Conservation (phyloP, 2,888 invertebrate species). For the Glaucopsyche alexis region DNA sequence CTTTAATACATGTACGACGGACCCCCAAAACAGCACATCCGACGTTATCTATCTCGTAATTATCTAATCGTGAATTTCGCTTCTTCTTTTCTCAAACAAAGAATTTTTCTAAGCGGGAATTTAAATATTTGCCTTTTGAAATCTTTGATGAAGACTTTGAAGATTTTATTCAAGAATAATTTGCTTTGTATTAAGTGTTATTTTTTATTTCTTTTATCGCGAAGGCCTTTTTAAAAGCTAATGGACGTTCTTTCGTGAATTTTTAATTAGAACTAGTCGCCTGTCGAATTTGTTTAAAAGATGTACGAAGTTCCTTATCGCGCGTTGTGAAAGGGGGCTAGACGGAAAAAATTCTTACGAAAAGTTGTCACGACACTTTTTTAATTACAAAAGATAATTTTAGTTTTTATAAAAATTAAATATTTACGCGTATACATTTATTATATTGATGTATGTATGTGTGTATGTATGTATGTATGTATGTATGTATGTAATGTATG, state of each 20-base stretch:
- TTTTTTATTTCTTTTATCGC: background rate
- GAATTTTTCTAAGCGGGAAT: constrained; percentile 6
- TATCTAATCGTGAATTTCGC: background rate
- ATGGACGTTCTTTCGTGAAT: background rate
- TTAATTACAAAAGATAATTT: too few relatives aligned
- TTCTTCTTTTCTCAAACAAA: background rate
- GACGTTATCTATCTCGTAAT: background rate
- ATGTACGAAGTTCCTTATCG: too few relatives aligned
- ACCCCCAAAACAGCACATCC: too few relatives aligned
- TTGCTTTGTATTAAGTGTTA: constrained; percentile 1
- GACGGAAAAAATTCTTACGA: too few relatives aligned
- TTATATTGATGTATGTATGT: too few relatives aligned
- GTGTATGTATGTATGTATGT: too few relatives aligned
- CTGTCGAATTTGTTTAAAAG: background rate
- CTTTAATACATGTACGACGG: too few relatives aligned
- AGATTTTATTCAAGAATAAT: background rate
- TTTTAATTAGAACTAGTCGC: background rate
- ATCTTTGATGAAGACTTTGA: constrained; percentile 5
- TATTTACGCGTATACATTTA: too few relatives aligned
- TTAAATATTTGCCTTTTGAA: background rate
- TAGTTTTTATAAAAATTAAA: too few relatives aligned
- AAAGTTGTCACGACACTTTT: too few relatives aligned
- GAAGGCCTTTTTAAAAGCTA: background rate
- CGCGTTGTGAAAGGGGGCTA: too few relatives aligned
- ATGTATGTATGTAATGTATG: too few relatives aligned